Base-by-base conservation (phyloP, 2,113 vertebrate species). In the Ascaphus truei region DNA sequence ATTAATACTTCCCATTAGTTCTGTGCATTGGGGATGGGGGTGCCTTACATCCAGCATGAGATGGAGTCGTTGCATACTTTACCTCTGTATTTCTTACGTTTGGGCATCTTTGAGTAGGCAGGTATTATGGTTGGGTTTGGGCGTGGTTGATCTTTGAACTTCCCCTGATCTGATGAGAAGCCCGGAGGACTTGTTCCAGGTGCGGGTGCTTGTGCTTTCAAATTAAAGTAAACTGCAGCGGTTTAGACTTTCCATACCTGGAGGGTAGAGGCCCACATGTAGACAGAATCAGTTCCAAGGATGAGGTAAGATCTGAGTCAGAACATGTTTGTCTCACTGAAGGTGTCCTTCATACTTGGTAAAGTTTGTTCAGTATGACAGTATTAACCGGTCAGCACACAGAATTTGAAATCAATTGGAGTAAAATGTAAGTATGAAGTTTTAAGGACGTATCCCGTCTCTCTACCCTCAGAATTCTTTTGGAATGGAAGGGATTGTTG, bases 181-280 rank as follows among this genome's bases (percentile, higher is more conserved):
- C 55, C 41, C 51, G 7, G n/a, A 20, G 43, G 61, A 13, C 18
- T 25, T 26, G 22, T 31, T 61, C 45, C 33, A 52, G 67, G 31
- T 69, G 41, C 33, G 41, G 67, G 31, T 69, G 41, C 20, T 47
- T 61, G 47, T 29, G 43, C 30, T 69, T 25, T 51, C 41, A 27
- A 60, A 37, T 60, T 45, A 39, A 71, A 45, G 27, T 12, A 58
- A 31, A 34, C 30, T 57, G 51, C 29, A 57, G 53, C 33, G 12
- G 56, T 52, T 37, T 61, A 39, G 29, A 71, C 56, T 71, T 71
- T 71, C 47, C 33, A 15, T n/a, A 33, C 67, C 67, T 71, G 56
- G 33, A 61, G 57, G 67, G 45, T 33, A 68, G 45, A 60, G 45
- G 47, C 47, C 57, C 56, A 52, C 16, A 31, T 71, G 56, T 52